phyloP scores from a whole-genome alignment of 2,797 vertebrate species.

The Oreortyx pictus region DNA sequence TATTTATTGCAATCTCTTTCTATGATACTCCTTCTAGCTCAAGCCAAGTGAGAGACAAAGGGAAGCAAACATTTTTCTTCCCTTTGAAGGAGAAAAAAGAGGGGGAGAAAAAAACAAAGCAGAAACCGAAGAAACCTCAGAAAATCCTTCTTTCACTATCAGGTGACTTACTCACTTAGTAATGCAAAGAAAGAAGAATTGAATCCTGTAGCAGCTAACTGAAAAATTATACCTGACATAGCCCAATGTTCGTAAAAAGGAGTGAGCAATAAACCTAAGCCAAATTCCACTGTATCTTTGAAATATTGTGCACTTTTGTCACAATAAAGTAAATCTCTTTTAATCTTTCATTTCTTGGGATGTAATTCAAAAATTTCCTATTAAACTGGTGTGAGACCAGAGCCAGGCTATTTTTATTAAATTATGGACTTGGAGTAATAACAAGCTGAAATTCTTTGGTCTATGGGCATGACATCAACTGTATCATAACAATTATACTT shows the following conservation, averaged over 20 bases:
- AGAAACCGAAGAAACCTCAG: neutral
- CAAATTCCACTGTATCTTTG: slow-evolving; percentile 5
- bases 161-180: neutral
- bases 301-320: slow-evolving; percentile 6
- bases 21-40: slow-evolving; percentile 42
- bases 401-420: slow-evolving; percentile 40
- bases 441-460: neutral
- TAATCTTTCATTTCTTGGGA: slow-evolving; percentile 11
- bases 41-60: slow-evolving; percentile 61
- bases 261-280: neutral
- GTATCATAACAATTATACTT: neutral
- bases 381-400: slow-evolving; percentile 22
- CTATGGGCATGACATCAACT: neutral
- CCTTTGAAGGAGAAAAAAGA: neutral
- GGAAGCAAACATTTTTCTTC: slow-evolving; percentile 40
- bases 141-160: neutral
- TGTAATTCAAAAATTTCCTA: slow-evolving; percentile 32
- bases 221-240: neutral
- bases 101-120: no score
- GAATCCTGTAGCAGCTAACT: neutral
- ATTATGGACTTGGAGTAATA: slow-evolving; percentile 39
- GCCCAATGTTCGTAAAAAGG: neutral
- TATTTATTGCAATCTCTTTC: slow-evolving; percentile 61
- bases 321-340: slow-evolving; percentile 32
- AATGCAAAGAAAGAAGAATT: slow-evolving; percentile 1